Base-by-base conservation (phyloP, 1,140 invertebrate species). In the Eubasilissa regina region DNA sequence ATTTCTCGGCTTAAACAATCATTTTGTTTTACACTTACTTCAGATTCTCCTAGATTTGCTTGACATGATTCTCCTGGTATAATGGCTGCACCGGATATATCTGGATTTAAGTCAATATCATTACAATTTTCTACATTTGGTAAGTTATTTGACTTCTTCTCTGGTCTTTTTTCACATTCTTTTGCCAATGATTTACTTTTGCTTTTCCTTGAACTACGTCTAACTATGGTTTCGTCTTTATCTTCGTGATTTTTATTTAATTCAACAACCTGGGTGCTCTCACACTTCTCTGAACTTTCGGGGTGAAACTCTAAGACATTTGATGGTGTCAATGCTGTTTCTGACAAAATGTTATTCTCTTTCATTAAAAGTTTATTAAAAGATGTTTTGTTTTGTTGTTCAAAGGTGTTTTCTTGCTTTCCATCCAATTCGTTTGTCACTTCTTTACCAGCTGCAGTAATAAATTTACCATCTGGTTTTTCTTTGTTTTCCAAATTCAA, bases 21-120 rank as follows among this genome's bases (percentile, higher is more conserved):
- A 47, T 76, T 15, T 19, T n/a, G 45, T 17, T 66, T 43, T 13
- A 21, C 8, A 58, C 53, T 45, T 6, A 53, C 13, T n/a, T 45
- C 51, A 3, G 55, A 25, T 58, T 79, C 72, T 44, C 77, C 77
- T 51, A 79, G 72, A 58, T 75, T 80, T 43, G 64, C 75, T 72
- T 80, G 48, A 51, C 64, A 74, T 7, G 64, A 73, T 51, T 80
- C 79, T 17, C 64, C 79, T 0, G 79, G 79, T 3, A 75, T 77
- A 51, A 80, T 80, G 9, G 79, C 79, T 12, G 75, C 62, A 19
- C 74, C 75, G 35, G 74, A 72, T 10, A 77, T 53, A 81, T 78
- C 75, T 17, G 77, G 77, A 64, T 79, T 79, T 19, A 79, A 74
- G 17, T n/a, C n/a, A n/a, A 62, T 55, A 44, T 79, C 77, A 79